Percentiles rank a stretch among this genome's conserved stretches.
phyloP scores from a whole-genome alignment of 2,113 vertebrate species.

The Tamias sibiricus region DNA sequence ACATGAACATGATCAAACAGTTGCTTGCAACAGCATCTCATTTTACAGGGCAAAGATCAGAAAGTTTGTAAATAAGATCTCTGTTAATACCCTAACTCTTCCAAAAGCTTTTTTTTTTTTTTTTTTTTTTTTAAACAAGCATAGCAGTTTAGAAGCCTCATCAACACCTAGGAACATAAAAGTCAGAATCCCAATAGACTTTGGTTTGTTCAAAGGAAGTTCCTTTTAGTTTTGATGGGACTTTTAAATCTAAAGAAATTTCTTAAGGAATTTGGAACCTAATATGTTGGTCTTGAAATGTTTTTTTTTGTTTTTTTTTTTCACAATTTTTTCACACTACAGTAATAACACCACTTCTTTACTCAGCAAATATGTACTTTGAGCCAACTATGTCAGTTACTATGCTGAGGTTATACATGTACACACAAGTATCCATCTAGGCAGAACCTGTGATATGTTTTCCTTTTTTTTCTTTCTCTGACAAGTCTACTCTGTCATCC shows the following conservation, averaged over 20 bases:
- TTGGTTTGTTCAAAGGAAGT: neutral
- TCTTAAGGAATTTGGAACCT: neutral
- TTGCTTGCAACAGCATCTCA: neutral
- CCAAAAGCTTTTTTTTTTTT: neutral
- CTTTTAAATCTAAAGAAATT: neutral
- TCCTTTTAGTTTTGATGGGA: neutral
- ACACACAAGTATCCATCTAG: too few species aligned
- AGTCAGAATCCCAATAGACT: neutral
- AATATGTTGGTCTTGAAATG: neutral
- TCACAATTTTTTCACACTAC: neutral
- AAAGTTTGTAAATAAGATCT: neutral
- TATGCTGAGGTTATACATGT: neutral
- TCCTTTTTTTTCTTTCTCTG: neutral
- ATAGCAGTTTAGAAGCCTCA: neutral
- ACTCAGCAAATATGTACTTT: neutral
- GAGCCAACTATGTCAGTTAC: neutral
- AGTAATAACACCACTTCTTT: neutral
- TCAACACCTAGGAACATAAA: neutral
- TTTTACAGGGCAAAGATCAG: neutral
- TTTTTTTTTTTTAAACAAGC: neutral
- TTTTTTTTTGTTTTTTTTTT: neutral
- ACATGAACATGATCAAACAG: neutral
- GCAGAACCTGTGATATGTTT: neutral
- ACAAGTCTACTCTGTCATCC: neutral
- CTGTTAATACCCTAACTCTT: neutral